phyloP scores from a whole-genome alignment of 2,797 vertebrate genomes.

The Myiotriccus ornatus region DNA sequence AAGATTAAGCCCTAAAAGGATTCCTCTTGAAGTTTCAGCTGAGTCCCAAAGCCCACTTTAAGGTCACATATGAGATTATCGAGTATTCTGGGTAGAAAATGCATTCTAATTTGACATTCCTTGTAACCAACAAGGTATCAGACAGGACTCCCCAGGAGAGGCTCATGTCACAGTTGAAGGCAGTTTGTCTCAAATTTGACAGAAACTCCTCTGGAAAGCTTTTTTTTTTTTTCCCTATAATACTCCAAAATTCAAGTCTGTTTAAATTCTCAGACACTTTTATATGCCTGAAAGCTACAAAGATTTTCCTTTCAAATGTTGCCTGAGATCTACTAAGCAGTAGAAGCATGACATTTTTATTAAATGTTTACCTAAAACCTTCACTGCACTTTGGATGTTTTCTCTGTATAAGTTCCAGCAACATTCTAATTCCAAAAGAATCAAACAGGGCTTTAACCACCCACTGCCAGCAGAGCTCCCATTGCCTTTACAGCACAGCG shows the following conservation, averaged over 20 bases:
- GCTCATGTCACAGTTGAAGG: not conserved
- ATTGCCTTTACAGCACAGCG: not conserved
- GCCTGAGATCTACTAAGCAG: not conserved
- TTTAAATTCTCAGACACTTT: not conserved
- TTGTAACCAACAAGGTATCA: not conserved
- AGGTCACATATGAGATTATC: not conserved
- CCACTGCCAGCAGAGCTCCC: not conserved
- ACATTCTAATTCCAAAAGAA: not conserved
- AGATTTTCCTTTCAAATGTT: not conserved
- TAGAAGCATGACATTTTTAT: not conserved
- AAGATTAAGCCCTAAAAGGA: not conserved
- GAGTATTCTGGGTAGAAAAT: not conserved
- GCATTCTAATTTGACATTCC: not conserved
- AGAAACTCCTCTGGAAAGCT: not conserved
- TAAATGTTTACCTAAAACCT: not conserved
- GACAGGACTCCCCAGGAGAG: not conserved
- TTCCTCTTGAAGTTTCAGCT: not conserved
- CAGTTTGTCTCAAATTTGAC: not conserved
- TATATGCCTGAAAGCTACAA: not conserved
- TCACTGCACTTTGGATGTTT: not conserved
- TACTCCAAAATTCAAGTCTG: not conserved
- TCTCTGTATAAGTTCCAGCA: not conserved
- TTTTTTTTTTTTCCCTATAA: not conserved
- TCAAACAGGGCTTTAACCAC: not conserved
- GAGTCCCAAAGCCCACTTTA: not conserved